phyloP scores from a whole-genome alignment of 2,113 vertebrate genomes.

The Hirundichthys speculiger region DNA sequence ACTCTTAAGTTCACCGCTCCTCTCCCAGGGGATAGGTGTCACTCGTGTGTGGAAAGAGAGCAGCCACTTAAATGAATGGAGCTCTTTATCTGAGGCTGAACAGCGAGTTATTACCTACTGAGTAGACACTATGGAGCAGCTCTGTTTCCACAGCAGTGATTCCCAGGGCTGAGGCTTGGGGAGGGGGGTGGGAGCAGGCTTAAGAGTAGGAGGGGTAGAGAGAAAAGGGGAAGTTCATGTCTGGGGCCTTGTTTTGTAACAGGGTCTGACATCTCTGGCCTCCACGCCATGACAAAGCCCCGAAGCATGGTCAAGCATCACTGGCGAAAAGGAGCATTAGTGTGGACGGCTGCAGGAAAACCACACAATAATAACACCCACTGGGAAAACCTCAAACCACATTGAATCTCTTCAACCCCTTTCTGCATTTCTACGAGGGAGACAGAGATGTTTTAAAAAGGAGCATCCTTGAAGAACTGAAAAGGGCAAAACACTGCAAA shows the following conservation, averaged over 20 bases:
- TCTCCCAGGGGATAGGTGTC: slow-evolving; percentile 63
- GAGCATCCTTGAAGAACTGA: background rate
- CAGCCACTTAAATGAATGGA: slow-evolving; percentile 70
- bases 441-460: slow-evolving; percentile 24
- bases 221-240: slow-evolving; percentile 33
- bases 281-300: slow-evolving; percentile 54
- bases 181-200: background rate
- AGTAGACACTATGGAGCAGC: slow-evolving; percentile 50
- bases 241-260: slow-evolving; percentile 63
- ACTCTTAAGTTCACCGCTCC: slow-evolving; percentile 37
- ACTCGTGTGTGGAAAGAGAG: slow-evolving; percentile 60
- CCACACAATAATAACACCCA: slow-evolving; percentile 69
- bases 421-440: slow-evolving; percentile 32
- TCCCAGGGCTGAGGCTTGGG: slow-evolving; percentile 13
- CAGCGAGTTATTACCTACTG: slow-evolving; percentile 67
- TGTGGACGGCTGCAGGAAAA: slow-evolving; percentile 62
- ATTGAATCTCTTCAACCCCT: slow-evolving; percentile 15
- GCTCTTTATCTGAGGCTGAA: slow-evolving; percentile 68
- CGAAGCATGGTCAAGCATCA: slow-evolving; percentile 54
- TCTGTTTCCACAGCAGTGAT: slow-evolving; percentile 47
- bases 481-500: background rate
- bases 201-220: background rate
- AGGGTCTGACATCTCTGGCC: slow-evolving; percentile 62
- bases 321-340: slow-evolving; percentile 51
- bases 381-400: slow-evolving; percentile 57